phyloP scores from a whole-genome alignment of 2,888 invertebrate species.

The Brachyptera risi region DNA sequence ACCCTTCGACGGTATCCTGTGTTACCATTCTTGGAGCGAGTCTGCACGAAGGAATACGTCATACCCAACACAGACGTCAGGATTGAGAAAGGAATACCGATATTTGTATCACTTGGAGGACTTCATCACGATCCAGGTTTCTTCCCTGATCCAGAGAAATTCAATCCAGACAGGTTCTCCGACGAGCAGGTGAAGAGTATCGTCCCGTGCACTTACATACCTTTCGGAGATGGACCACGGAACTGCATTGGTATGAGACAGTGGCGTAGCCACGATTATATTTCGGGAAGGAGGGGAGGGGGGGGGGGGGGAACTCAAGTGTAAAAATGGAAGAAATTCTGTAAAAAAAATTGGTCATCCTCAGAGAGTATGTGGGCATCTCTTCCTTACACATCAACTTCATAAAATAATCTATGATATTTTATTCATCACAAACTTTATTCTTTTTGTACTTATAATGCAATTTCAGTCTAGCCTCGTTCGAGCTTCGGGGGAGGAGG shows the following conservation, averaged over 20 bases:
- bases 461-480: too few species aligned
- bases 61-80: constrained; percentile 34
- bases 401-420: too few species aligned
- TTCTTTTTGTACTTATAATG: too few species aligned
- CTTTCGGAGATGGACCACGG: constrained; percentile 21
- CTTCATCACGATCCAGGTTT: constrained; percentile 18
- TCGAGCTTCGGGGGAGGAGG: too few species aligned
- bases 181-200: neutral
- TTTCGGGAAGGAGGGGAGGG: too few species aligned
- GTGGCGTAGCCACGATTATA: too few species aligned
- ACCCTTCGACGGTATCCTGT: constrained; percentile 13
- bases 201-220: constrained; percentile 3
- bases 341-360: too few species aligned
- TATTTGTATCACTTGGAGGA: constrained; percentile 24
- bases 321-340: too few species aligned
- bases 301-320: too few species aligned
- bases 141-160: constrained; percentile 35
- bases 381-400: too few species aligned
- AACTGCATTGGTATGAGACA: constrained; percentile 21
- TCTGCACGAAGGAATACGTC: constrained; percentile 29
- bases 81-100: constrained; percentile 35
- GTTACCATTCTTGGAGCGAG: constrained; percentile 19
- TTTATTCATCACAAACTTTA: too few species aligned
- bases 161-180: constrained; percentile 35
- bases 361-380: too few species aligned